These are phyloP conservation scores for Bergia puertoricense DNA, from an alignment of 92 coral and sea anemone genomes.

Conservation along the genomic window DNA sequence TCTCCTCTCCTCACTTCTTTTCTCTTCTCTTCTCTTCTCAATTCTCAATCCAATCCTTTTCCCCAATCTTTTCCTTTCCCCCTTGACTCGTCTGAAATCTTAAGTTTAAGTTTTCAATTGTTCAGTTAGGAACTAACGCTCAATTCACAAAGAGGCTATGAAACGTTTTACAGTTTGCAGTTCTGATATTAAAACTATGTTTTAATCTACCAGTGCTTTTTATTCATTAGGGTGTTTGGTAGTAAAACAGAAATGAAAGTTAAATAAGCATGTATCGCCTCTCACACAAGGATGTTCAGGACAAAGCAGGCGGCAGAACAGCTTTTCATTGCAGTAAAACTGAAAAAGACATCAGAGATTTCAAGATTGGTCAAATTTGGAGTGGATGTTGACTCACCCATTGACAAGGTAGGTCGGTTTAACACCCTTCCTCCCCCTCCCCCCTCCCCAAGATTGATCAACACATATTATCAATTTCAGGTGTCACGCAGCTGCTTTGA, in stretches of 20 bases:
- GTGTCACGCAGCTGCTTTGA: no score
- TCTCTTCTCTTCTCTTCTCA: neutral
- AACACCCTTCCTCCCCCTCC: no score
- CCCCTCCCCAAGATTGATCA: no score
- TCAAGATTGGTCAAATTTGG: conserved; percentile 74
- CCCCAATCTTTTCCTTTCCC: no score
- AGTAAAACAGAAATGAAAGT: neutral
- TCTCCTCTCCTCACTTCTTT: neutral
- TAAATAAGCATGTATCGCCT: neutral
- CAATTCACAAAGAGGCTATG: neutral
- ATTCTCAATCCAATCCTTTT: no score
- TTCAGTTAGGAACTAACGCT: no score
- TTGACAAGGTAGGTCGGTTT: conserved; percentile 57
- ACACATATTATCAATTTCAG: no score
- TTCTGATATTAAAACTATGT: no score
- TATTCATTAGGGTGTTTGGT: neutral
- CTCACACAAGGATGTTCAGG: conserved; percentile 40
- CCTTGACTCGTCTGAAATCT: no score
- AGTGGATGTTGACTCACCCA: conserved; percentile 67
- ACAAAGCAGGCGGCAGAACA: conserved; percentile 58
- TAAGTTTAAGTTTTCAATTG: no score
- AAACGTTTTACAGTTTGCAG: neutral
- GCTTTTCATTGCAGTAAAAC: conserved; percentile 79
- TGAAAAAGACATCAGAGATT: conserved; percentile 75
- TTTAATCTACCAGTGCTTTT: neutral